Base-by-base conservation (phyloP, 2,888 invertebrate species). In the Sepiola atlantica region DNA sequence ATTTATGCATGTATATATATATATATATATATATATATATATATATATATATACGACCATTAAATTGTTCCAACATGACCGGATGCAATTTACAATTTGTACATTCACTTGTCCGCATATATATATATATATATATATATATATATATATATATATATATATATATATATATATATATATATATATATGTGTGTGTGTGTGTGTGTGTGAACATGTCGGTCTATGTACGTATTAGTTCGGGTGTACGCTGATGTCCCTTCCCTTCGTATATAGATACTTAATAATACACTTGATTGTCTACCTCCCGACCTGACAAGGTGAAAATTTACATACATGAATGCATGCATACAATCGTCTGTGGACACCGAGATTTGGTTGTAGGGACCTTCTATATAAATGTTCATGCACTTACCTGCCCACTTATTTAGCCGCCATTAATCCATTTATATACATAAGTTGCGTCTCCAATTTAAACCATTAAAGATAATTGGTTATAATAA, bases 401-500 rank as follows among this genome's bases (percentile, higher is more conserved):
- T 16, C 32, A 14, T 77, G 77, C 77, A 77, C 77, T 77, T n/a
- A 32, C 2, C n/a, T 32, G 77, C 21, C 77, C 77, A 32, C 77
- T 12, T 32, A 77, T 77, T 77, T 77, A 77, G n/a, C 16, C 77
- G 0, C 20, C n/a, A 77, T 77, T 77, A 77, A 77, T 77, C 16
- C 32, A 77, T 77, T 32, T 77, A 77, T n/a, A 77, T 32, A 77
- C 77, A 77, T 32, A 77, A 32, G 77, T 16, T 77, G 16, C n/a
- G n/a, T 77, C 14, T 32, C n/a, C n/a, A n/a, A 77, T 77, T 77
- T 77, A 32, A 16, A 32, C n/a, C n/a, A 32, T 77, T 77, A 77
- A 77, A 77, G n/a, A n/a, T 77, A 77, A 77, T 77, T 77, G 77
- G n/a, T 77, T 77, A 77, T 77, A 77, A 77, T 77, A n/a, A 77